Base-by-base conservation (phyloP, 2,797 vertebrate species). In the Falco concolor region DNA sequence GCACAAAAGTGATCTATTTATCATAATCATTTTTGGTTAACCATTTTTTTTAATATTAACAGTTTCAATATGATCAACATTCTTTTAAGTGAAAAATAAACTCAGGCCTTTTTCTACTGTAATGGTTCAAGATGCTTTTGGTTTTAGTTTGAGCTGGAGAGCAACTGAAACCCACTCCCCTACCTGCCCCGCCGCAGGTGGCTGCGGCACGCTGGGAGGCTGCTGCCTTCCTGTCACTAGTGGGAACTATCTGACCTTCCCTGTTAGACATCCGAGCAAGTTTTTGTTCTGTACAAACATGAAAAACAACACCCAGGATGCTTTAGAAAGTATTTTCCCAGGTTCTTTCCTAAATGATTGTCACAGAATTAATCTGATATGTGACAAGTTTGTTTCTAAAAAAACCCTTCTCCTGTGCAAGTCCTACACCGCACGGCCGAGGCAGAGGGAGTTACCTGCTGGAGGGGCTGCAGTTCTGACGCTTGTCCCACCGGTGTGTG, bases 51-150 rank as follows among this genome's bases (percentile, higher is more conserved):
- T 6, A 87, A 69, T 64, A 82, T 47, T 20, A 84, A 70, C 80
- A 65, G 56, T 54, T 24, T 34, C n/a, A 73, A 2, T 64, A 64
- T 15, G 18, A 63, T 61, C 15, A 23, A 68, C 0, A 5, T 60
- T 92, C 56, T 91, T 84, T 56, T 50, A 91, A 84, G 36, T 81
- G 38, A 88, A 84, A 75, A 96, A 96, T 84, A 95, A 96, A 94
- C 78, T 83, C 87, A 72, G 87, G 79, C 65, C 32, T 95, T 94
- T 70, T 94, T 87, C 59, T 90, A 76, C 1, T 63, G 44, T 23
- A 74, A 80, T 25, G 22, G 64, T 84, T 75, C 36, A 34, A 47
- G 13, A 76, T 21, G 52, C n/a, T 81, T 79, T 91, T 23, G 21
- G 52, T 24, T 76, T 87, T 44, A 52, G 22, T 69, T 74, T 12